phyloP scores from a whole-genome alignment of 2,888 invertebrate species.

The Hybos culiciformis region DNA sequence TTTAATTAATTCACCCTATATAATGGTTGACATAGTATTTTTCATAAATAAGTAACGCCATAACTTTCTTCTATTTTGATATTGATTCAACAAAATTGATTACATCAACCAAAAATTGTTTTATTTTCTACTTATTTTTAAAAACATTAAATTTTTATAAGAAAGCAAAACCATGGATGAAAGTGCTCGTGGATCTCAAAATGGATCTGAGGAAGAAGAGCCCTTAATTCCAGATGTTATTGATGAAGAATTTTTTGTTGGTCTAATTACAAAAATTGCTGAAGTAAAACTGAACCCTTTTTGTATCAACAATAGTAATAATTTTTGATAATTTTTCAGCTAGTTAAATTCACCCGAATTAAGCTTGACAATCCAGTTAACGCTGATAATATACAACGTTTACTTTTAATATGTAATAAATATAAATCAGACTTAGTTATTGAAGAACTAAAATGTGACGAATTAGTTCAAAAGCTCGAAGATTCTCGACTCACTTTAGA shows the following conservation, averaged over 20 bases:
- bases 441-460: constrained; percentile 21
- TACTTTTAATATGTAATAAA: constrained; percentile 27
- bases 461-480: constrained; percentile 23
- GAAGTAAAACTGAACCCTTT: constrained; percentile 19
- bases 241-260: constrained; percentile 29
- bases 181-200: constrained; percentile 23
- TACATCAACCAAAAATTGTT: too few species aligned
- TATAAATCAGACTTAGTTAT: constrained; percentile 25
- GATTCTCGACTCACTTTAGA: constrained; percentile 21
- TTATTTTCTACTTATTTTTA: too few species aligned
- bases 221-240: constrained; percentile 32
- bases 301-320: neutral
- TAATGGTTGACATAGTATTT: too few species aligned
- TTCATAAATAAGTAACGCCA: too few species aligned
- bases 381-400: constrained; percentile 31
- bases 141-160: too few species aligned
- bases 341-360: constrained; percentile 28
- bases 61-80: too few species aligned
- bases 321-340: constrained; percentile 15
- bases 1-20: too few species aligned
- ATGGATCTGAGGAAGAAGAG: constrained; percentile 31
- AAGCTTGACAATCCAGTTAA: constrained; percentile 27
- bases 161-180: too few species aligned
- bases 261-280: constrained; percentile 25
- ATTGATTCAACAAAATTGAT: too few species aligned